Evolutionary conservation across 2,113 vertebrate species (phyloP).

Genomic region (Heptranchias perlo): DNA sequence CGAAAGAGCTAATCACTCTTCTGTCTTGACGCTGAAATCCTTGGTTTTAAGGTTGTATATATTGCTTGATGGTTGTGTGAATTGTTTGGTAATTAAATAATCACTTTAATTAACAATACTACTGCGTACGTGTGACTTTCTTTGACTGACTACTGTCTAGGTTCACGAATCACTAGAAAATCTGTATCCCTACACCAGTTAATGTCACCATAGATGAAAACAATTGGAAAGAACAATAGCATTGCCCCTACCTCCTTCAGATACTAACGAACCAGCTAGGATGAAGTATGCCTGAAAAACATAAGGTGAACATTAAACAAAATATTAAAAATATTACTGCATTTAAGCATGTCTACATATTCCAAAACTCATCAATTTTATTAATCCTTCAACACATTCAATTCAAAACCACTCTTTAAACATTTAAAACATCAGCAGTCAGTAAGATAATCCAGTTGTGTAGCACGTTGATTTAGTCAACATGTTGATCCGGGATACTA

Average conservation of each 20-base stretch:
- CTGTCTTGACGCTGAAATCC: too few relatives aligned
- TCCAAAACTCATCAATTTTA: background rate
- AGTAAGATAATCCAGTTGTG: background rate
- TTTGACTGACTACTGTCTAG: too few relatives aligned
- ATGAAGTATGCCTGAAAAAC: constrained; percentile 86
- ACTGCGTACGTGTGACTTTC: too few relatives aligned
- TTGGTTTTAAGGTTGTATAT: too few relatives aligned
- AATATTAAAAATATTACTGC: background rate
- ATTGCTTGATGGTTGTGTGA: too few relatives aligned
- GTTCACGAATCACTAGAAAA: too few relatives aligned
- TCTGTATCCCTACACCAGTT: too few relatives aligned
- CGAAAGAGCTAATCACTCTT: too few relatives aligned
- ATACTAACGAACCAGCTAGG: constrained; percentile 89
- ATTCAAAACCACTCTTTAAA: background rate
- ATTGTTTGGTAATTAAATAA: too few relatives aligned
- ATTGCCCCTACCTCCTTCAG: constrained; percentile 86
- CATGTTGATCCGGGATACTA: background rate
- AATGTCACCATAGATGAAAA: background rate
- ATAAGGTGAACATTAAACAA: constrained; percentile 33
- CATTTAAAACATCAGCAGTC: background rate
- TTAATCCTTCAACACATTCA: background rate
- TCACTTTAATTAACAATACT: too few relatives aligned
- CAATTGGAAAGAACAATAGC: background rate
- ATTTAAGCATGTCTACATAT: background rate
- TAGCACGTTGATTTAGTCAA: background rate